Percentiles rank a stretch among this genome's conserved stretches.
These are phyloP conservation scores for Ischnura elegans DNA, from an alignment of 2,888 invertebrate genomes.

Conservation along the genomic window DNA sequence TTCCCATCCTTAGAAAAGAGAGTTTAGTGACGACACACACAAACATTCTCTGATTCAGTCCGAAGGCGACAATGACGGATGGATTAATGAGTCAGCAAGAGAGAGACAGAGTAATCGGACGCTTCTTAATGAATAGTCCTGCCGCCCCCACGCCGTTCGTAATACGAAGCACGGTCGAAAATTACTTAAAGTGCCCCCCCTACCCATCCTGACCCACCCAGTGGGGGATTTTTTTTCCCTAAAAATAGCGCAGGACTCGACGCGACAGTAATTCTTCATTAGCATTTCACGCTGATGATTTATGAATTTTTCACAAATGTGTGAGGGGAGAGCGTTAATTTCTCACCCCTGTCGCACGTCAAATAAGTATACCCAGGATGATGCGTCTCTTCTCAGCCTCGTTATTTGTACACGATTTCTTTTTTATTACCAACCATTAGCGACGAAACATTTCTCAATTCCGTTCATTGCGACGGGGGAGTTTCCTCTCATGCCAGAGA, in stretches of 20 bases:
- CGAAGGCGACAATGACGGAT: conserved; percentile 3
- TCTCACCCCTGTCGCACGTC: neutral
- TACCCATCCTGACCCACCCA: too few species aligned
- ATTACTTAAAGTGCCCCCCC: neutral
- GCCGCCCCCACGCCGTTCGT: neutral
- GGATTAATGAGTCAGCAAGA: conserved; percentile 11
- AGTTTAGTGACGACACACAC: neutral
- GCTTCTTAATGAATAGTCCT: conserved; percentile 9
- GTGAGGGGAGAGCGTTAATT: neutral
- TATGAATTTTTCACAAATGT: neutral
- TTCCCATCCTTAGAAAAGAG: neutral
- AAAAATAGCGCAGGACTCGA: neutral
- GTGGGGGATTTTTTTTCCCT: neutral
- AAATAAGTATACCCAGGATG: neutral
- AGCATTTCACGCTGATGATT: neutral
- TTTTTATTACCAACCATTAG: neutral
- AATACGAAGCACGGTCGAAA: neutral
- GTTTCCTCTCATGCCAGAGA: too few species aligned
- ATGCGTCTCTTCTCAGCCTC: neutral
- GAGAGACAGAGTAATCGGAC: neutral
- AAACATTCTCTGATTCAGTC: conserved; percentile 7
- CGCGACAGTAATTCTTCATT: neutral
- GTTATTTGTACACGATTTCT: neutral
- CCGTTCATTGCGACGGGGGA: too few species aligned
- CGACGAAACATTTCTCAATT: neutral